Conservation (phyloP, 1,140 invertebrate genomes). For the Bombus fervidus region DNA sequence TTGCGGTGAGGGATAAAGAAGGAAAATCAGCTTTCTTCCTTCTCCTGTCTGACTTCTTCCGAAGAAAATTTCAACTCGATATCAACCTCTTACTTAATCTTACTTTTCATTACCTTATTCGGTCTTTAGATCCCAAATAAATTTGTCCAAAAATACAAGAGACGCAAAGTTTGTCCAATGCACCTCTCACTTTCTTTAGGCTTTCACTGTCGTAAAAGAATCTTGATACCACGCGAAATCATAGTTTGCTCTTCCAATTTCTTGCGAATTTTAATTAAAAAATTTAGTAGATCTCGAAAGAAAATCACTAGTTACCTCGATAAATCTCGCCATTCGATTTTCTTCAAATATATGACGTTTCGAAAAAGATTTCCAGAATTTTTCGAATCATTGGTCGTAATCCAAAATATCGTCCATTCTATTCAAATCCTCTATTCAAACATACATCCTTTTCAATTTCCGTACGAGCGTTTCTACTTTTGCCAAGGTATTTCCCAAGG, state of each 20-base stretch:
- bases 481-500: neutral
- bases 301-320: neutral
- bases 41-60: neutral
- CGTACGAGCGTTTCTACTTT: neutral
- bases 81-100: neutral
- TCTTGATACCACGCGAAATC: neutral
- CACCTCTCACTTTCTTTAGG: neutral
- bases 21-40: constrained; percentile 15
- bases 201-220: neutral
- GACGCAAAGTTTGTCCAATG: neutral
- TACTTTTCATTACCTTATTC: neutral
- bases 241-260: neutral
- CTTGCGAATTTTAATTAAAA: neutral
- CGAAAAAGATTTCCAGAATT: neutral
- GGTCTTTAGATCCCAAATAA: neutral
- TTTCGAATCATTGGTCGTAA: neutral
- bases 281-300: neutral
- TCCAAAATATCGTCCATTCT: neutral
- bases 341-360: neutral
- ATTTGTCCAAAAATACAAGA: constrained; percentile 8
- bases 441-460: neutral
- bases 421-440: neutral
- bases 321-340: neutral
- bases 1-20: constrained; percentile 31
- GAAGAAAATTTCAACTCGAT: neutral